Evolutionary conservation across 1,140 invertebrate species (phyloP).

Genomic region (Dendroctonus ponderosae): DNA sequence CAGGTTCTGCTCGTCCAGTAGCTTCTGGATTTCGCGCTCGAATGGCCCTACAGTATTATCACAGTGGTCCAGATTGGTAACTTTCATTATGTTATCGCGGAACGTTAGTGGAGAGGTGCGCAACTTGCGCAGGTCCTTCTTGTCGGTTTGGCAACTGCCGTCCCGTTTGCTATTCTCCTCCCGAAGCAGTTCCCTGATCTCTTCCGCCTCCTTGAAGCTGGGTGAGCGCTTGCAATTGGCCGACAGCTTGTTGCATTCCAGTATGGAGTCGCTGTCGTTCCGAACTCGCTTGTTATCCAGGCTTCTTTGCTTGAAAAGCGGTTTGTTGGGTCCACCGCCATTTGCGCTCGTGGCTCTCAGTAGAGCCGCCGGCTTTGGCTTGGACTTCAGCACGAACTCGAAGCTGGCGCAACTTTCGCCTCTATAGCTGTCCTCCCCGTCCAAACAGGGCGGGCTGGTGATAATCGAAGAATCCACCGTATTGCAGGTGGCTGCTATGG

Average conservation of each 20-base stretch:
- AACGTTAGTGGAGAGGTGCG: constrained; percentile 52
- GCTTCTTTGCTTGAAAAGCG: constrained; percentile 42
- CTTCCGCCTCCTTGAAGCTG: constrained; percentile 50
- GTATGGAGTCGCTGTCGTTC: constrained; percentile 47
- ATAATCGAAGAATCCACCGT: constrained; percentile 50
- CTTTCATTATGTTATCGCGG: constrained; percentile 33
- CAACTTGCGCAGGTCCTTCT: constrained; percentile 54
- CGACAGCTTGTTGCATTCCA: constrained; percentile 48
- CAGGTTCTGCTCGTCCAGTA: constrained; percentile 68
- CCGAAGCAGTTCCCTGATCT: constrained; percentile 45
- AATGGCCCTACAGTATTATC: constrained; percentile 58
- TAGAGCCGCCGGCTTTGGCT: constrained; percentile 41
- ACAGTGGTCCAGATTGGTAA: constrained; percentile 53
- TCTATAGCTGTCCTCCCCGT: constrained; percentile 51
- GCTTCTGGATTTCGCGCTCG: constrained; percentile 70
- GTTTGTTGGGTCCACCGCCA: constrained; percentile 31
- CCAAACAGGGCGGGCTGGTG: constrained; percentile 49
- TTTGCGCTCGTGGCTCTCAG: constrained; percentile 43
- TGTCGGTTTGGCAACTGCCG: constrained; percentile 63
- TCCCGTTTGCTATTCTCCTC: constrained; percentile 58
- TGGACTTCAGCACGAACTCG: constrained; percentile 55
- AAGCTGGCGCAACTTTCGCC: constrained; percentile 65
- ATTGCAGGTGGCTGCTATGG: constrained; percentile 48
- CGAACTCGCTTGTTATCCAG: constrained; percentile 42
- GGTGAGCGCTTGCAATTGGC: constrained; percentile 49